Percentiles rank a stretch among this genome's conserved stretches.
Evolutionary conservation across 2,888 invertebrate genomes (phyloP).

Genomic region (Eupsilia transversa): DNA sequence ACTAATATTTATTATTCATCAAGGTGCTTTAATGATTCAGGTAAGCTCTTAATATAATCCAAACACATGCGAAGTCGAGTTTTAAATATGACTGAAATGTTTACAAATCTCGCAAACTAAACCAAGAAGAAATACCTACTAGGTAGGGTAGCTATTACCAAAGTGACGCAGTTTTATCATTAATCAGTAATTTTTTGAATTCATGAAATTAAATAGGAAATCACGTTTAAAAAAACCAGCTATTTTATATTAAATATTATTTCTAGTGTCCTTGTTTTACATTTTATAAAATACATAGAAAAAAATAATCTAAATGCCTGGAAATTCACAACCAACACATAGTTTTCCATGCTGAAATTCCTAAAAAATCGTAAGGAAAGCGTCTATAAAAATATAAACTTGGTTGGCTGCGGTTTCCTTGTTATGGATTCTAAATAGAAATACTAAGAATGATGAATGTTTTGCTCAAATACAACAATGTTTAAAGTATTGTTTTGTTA

Average conservation of each 20-base stretch:
- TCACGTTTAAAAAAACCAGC: not conserved
- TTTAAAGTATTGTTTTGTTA: slow-evolving; percentile 19
- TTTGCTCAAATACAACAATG: slow-evolving; percentile 46
- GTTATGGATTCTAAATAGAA: slow-evolving; percentile 41
- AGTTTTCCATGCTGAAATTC: not conserved
- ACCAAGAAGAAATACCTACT: not conserved
- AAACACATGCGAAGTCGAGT: not conserved
- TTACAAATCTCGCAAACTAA: slow-evolving; percentile 5
- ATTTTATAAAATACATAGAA: not conserved
- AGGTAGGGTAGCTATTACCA: no score
- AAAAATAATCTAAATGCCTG: not conserved
- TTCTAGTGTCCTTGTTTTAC: not conserved
- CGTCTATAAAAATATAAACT: not conserved
- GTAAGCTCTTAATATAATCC: not conserved
- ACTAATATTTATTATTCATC: not conserved
- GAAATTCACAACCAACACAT: not conserved
- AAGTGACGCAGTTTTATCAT: no score
- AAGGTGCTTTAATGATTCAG: not conserved
- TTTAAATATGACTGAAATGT: slow-evolving; percentile 2
- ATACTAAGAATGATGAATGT: slow-evolving; percentile 34
- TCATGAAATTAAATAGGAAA: not conserved
- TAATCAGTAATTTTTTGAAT: not conserved
- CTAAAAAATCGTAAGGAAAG: slow-evolving; percentile 11
- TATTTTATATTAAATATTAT: not conserved
- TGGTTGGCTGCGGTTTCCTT: slow-evolving; percentile 25